These are phyloP conservation scores for Paracanthobrama guichenoti DNA, from an alignment of 2,113 vertebrate species.

Conservation along the genomic window DNA sequence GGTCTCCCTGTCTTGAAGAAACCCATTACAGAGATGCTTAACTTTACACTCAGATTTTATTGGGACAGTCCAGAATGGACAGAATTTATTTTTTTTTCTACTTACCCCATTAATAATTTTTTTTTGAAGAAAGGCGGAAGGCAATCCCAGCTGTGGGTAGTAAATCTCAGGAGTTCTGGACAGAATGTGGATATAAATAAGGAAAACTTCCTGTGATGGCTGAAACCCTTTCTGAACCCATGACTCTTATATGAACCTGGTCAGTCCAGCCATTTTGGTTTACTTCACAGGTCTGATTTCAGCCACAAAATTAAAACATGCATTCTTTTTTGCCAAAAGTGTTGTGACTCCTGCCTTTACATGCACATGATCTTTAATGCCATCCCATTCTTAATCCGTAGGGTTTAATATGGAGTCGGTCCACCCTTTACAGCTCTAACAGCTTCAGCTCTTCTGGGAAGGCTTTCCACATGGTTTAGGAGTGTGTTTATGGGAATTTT, in stretches of 20 bases:
- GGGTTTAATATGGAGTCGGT: too few relatives aligned
- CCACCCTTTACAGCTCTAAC: too few relatives aligned
- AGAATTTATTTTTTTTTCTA: background rate
- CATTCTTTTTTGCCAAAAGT: too few relatives aligned
- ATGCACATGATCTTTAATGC: too few relatives aligned
- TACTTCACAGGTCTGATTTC: background rate
- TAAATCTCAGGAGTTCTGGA: constrained; percentile 55
- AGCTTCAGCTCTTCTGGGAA: too few relatives aligned
- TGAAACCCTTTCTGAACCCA: constrained; percentile 36
- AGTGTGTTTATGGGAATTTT: too few relatives aligned
- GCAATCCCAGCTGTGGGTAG: constrained; percentile 48
- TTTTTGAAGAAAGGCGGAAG: constrained; percentile 14
- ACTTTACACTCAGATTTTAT: background rate
- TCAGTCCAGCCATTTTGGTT: constrained; percentile 7
- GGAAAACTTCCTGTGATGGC: constrained; percentile 35
- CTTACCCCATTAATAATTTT: constrained; percentile 7
- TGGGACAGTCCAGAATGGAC: background rate
- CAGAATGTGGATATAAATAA: constrained; percentile 47
- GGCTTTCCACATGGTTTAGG: too few relatives aligned
- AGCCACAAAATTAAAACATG: background rate
- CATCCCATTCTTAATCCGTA: too few relatives aligned
- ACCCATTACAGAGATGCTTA: background rate
- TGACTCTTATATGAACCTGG: constrained; percentile 39
- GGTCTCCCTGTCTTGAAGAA: background rate
- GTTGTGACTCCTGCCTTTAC: too few relatives aligned